Base-by-base conservation (phyloP, 2,797 vertebrate species). In the Dendrocincla tyrannina region DNA sequence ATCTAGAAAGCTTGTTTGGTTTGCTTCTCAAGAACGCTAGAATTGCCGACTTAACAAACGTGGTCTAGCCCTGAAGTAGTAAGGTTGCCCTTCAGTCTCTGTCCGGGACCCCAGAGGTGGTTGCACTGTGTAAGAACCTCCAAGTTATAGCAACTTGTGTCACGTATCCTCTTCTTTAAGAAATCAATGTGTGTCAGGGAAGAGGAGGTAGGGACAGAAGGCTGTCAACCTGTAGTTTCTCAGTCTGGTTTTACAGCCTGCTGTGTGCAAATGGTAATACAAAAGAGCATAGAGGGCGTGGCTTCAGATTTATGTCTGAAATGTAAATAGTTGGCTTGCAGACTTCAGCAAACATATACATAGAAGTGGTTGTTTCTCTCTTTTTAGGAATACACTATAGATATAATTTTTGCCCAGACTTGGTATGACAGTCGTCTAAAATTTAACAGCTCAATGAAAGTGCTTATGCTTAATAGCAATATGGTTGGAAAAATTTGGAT, bases 401-500 rank as follows among this genome's bases (percentile, higher is more conserved):
- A 99, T 95, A 99, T 99, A 95, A 99, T 99, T 98, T 99, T 99
- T 95, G 99, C 99, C 63, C 99, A 99, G 97, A 99, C 99, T 7
- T 99, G 99, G 99, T 99, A 99, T 88, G 99, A 99, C 97, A 99
- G 99, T 93, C 98, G 99, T 23, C 98, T 99, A 78, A 99, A 98
- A 96, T 99, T 99, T 97, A 99, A 99, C 95, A 99, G 99, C 96
- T 98, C 98, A 14, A 99, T 99, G 98, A 99, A 99, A 95, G 98
- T 99, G 35, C 98, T 99, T 32, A 99, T 99, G 98, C 98, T 99
- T 70, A 99, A 99, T 97, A 99, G 99, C 95, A 99, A 99, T 95
- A 99, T 99, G 99, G 99, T 99, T 88, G 99, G 99, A 73, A 99
- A 99, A 98, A 99, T 99, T 88, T 99, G 99, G 99, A 99, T 99